These are phyloP conservation scores for Nibea coibor DNA, from an alignment of 2,113 vertebrate species.

Conservation along the genomic window DNA sequence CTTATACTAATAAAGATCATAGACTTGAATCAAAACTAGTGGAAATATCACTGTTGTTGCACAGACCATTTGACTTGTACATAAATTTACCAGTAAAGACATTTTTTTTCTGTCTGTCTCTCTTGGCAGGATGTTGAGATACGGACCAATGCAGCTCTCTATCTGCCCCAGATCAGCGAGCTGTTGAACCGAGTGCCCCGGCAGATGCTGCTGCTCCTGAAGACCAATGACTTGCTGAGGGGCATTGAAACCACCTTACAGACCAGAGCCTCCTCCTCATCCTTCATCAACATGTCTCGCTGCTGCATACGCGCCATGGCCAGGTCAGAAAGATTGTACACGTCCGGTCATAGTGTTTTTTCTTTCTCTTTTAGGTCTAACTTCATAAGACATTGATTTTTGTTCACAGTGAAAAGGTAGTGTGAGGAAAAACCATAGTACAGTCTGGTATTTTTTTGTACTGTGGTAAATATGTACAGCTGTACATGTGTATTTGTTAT, in stretches of 20 bases:
- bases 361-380: no score
- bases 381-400: no score
- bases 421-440: no score
- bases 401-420: no score
- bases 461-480: no score
- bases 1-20: no score
- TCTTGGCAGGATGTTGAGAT: slow-evolving; percentile 89
- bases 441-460: no score
- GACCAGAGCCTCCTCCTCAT: slow-evolving; percentile 91
- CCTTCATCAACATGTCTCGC: slow-evolving; percentile 97
- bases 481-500: no score
- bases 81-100: neutral
- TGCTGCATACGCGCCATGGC: slow-evolving; percentile 92
- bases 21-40: neutral
- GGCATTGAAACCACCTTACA: slow-evolving; percentile 92
- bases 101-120: neutral
- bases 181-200: slow-evolving; percentile 92
- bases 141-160: slow-evolving; percentile 88
- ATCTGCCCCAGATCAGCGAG: slow-evolving; percentile 95
- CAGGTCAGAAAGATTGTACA: slow-evolving; percentile 71
- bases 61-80: neutral
- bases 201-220: slow-evolving; percentile 96
- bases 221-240: slow-evolving; percentile 96
- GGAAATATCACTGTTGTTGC: neutral
- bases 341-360: neutral